Evolutionary conservation across 2,113 vertebrate species (phyloP), one percentile per base, ranked within the genome.

Genomic region (Mesoclemmys tuberculata): DNA sequence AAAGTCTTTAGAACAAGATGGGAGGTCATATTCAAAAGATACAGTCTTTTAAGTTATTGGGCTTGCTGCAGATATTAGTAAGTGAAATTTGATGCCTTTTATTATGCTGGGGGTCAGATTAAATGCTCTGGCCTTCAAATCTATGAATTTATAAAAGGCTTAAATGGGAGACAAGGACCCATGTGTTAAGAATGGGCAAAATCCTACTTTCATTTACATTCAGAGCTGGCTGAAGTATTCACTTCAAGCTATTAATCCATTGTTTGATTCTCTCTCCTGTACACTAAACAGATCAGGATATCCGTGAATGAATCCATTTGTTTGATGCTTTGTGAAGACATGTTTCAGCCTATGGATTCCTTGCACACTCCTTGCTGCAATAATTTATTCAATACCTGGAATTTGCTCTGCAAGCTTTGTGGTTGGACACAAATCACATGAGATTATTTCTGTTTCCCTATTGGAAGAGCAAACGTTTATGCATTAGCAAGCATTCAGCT

Each of bases 361-460:
- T 84, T 55, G 31, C 16, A 58, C 16, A 68, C n/a, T 2, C 1
- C 48, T 79, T 87, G 5, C 38, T 90, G 18, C 55, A 71, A 21
- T 9, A 51, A 1, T 11, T n/a, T 0, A 0, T 14, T 64, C 35
- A 44, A 24, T 58, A 41, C 80, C 68, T 84, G 78, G 35, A 3
- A 21, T 84, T 21, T 38, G 49, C 56, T 58, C 68, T 81, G 24
- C n/a, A 75, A 85, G 81, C 19, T 21, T 61, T 1, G 2, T n/a
- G 55, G 1, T 1, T 61, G 82, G 16, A 58, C 74, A 14, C 24
- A 64, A 35, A 8, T 10, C 26, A 68, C 5, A 2, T 3, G 89
- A 61, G 26, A 8, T 12, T 64, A 11, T 41, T 64, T 35, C 74
- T 94, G 12, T 61, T 61, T 61, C 13, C 88, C 92, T 79, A 54